Evolutionary conservation across 2,888 invertebrate genomes (phyloP), one percentile per base, ranked within the genome.

Genomic region (Tipula vernalis): DNA sequence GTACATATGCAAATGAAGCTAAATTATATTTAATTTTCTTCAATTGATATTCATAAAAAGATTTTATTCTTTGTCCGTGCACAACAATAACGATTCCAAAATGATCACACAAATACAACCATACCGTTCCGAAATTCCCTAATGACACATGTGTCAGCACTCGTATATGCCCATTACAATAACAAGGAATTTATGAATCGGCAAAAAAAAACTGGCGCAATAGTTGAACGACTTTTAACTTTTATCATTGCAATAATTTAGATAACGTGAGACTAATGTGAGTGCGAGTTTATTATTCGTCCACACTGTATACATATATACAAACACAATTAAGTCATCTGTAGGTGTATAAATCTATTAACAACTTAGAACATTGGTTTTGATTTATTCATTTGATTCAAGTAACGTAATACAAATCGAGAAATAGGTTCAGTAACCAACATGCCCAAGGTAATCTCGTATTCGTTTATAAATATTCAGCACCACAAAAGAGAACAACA

Each of bases 1-100:
- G 12, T 71, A 28, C 10, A 71, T 8, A 71, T 71, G 71, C 28
- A 71, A 71, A 71, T 71, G 28, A 71, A 71, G 71, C 28, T 71
- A 71, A 71, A 71, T 71, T 71, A 71, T 71, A 71, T 71, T 71
- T 71, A 71, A 71, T 71, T 71, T 71, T 71, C 71, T 71, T 71
- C 71, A 71, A 71, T 71, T 71, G 71, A 71, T 10, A 71, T 71
- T 71, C 71, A 71, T 71, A 71, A 71, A 71, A 71, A 71, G 71
- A 71, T 71, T 71, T 28, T 71, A 12, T 71, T 71, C 71, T 71
- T 71, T 71, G 71, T 71, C 71, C 71, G 71, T 15, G 51, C 51
- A 8, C 71, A 28, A 71, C 71, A 28, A 71, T 3, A 71, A 71
- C 71, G 10, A 71, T n/a, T 71, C 10, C 51, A 57, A 57, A 57